A percentile compares a stretch with the other conserved stretches of the same genome.
These are phyloP conservation scores for Cranoglanis bouderius DNA, from an alignment of 2,113 vertebrate species.

Conservation along the genomic window DNA sequence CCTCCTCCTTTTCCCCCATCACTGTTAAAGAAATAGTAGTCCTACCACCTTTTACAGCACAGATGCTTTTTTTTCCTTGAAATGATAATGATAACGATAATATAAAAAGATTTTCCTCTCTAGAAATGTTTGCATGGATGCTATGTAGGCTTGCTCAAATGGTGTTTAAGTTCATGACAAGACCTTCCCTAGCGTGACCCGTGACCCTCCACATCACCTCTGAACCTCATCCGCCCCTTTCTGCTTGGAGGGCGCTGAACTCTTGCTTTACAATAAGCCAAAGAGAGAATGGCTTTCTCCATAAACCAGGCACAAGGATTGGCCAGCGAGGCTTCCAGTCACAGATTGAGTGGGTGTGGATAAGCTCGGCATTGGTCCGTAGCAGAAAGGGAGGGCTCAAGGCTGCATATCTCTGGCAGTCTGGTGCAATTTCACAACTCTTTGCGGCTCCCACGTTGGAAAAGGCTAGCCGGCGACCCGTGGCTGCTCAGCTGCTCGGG, in stretches of 20 bases:
- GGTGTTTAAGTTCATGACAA: constrained; percentile 49
- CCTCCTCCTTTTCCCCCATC: constrained; percentile 7
- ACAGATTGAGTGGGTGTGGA: constrained; percentile 26
- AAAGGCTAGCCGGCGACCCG: constrained; percentile 66
- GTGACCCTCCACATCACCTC: constrained; percentile 31
- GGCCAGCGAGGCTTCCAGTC: constrained; percentile 54
- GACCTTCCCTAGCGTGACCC: constrained; percentile 44
- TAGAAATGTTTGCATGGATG: not conserved
- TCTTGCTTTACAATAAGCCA: constrained; percentile 41
- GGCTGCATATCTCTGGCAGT: constrained; percentile 64
- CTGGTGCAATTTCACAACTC: constrained; percentile 72
- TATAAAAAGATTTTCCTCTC: not conserved
- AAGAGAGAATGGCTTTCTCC: constrained; percentile 49
- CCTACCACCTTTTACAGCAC: constrained; percentile 9
- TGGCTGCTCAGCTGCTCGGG: constrained; percentile 63
- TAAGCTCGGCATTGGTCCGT: constrained; percentile 20
- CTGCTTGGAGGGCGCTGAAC: constrained; percentile 53
- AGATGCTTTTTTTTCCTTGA: not conserved
- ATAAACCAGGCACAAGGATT: constrained; percentile 35
- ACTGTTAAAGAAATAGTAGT: constrained; percentile 31
- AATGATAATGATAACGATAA: too few relatives aligned
- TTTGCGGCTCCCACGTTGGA: constrained; percentile 63
- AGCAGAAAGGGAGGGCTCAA: constrained; percentile 45
- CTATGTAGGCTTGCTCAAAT: not conserved
- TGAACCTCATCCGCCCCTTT: constrained; percentile 35